Base-by-base conservation (phyloP, 2,113 vertebrate genomes). In the Hiodon tergisus region DNA sequence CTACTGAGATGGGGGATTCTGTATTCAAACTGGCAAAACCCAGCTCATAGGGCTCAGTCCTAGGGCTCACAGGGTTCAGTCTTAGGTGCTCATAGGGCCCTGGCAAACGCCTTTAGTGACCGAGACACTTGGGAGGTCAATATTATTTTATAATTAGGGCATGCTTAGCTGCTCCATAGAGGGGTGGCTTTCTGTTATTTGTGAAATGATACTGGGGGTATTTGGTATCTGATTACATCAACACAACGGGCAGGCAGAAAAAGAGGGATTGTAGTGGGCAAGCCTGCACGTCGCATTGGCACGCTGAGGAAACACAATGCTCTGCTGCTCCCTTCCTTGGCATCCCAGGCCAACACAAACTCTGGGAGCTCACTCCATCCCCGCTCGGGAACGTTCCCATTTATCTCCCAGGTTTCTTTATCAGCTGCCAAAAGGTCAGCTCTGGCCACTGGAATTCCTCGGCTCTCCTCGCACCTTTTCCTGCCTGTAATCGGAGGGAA, bases 401-500 rank as follows among this genome's bases (percentile, higher is more conserved):
- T 31, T 61, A n/a, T 53, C 72, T 65, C 79, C 71, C 66, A 66
- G 58, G 61, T 78, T 72, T 82, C 79, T 84, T 88, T 87, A 86
- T 90, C 87, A 81, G 80, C 76, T 52, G 1, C 79, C 82, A 86
- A 87, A 87, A 48, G 46, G 84, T 81, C 87, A 87, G 76, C 75
- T 73, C 74, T 80, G 62, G 54, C 76, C 76, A 81, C 81, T 88
- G 83, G 79, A 87, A 81, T 88, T 92, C 81, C 81, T 90, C 82
- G 76, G 67, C 72, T 83, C 16, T 5, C 78, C 81, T 87, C 80
- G 4, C 86, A 67, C 82, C 85, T 86, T 85, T 94, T 94, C 87
- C 88, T 93, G 78, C 85, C 86, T 88, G 54, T 87, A 92, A 89
- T 86, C 79, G 67, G 69, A 88, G 87, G 86, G 90, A 91, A 93